Conservation (phyloP, 2,797 vertebrate species). For the Urophycis tenuis region DNA sequence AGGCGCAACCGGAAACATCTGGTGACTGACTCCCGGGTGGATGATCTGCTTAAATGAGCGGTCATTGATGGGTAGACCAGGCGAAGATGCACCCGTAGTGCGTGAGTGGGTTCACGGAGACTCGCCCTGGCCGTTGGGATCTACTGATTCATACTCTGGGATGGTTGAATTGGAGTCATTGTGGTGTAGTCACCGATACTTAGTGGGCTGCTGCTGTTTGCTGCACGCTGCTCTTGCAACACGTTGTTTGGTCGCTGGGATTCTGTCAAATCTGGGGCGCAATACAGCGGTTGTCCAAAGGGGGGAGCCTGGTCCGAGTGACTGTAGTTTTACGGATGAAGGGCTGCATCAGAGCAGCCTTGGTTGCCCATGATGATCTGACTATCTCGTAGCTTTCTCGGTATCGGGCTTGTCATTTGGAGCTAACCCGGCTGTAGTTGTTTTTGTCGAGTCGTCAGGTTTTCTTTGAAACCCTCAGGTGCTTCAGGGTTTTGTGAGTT, state of each 20-base stretch:
- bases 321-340: conserved; percentile 17
- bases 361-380: conserved; percentile 12
- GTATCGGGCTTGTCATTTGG: not conserved
- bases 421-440: conserved; percentile 19
- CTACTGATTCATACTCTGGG: not conserved
- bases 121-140: not conserved
- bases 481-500: not conserved
- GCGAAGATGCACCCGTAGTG: no score
- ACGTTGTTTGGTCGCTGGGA: not conserved
- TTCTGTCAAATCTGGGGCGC: conserved; percentile 20
- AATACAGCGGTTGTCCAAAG: conserved; percentile 31
- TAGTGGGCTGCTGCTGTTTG: not conserved
- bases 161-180: not conserved
- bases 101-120: not conserved
- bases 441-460: conserved; percentile 15
- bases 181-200: not conserved
- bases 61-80: not conserved
- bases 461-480: not conserved
- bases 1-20: not conserved
- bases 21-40: not conserved
- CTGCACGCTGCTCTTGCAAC: not conserved
- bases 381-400: conserved; percentile 13
- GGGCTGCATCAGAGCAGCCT: not conserved
- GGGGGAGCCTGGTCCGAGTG: conserved; percentile 39
- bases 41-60: not conserved